A percentile compares a stretch with the other conserved stretches of the same genome.
These are phyloP conservation scores for Yasuhikotakia modesta DNA, from an alignment of 2,797 vertebrate genomes.

Conservation along the genomic window DNA sequence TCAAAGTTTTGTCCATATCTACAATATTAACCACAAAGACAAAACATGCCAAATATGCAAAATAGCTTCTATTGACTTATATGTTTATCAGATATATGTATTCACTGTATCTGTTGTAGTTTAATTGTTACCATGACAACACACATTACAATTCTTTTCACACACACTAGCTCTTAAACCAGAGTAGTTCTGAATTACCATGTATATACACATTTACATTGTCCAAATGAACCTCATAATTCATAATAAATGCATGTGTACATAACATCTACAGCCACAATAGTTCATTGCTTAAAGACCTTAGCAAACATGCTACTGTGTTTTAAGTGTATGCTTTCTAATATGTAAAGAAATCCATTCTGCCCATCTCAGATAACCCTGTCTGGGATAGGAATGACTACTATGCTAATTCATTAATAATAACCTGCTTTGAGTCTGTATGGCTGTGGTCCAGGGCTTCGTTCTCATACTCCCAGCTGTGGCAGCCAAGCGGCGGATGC, in stretches of 20 bases:
- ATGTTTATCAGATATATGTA: not conserved
- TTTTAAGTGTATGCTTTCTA: not conserved
- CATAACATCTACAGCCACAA: not conserved
- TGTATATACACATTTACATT: not conserved
- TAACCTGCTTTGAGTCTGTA: slow-evolving; percentile 39
- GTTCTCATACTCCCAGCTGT: slow-evolving; percentile 50
- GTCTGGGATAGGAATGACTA: slow-evolving; percentile 44
- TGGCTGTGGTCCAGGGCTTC: slow-evolving; percentile 28
- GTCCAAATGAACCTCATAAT: slow-evolving; percentile 1
- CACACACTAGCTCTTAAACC: not conserved
- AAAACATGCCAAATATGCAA: not conserved
- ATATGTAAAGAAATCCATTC: slow-evolving; percentile 30
- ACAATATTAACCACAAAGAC: not conserved
- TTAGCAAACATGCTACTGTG: not conserved
- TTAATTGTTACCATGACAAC: not conserved
- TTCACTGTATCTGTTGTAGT: not conserved
- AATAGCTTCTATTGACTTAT: not conserved
- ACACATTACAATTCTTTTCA: slow-evolving; percentile 1
- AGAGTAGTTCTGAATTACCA: not conserved
- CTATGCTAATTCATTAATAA: slow-evolving; percentile 47
- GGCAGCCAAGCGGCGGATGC: slow-evolving; percentile 38
- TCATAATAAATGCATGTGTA: not conserved
- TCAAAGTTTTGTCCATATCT: not conserved
- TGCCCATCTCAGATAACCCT: slow-evolving; percentile 39
- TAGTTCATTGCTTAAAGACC: not conserved